A percentile compares a stretch with the other conserved stretches of the same genome.
These are phyloP conservation scores for Cryptoprocta ferox DNA, from an alignment of 2,797 vertebrate species.

Conservation along the genomic window DNA sequence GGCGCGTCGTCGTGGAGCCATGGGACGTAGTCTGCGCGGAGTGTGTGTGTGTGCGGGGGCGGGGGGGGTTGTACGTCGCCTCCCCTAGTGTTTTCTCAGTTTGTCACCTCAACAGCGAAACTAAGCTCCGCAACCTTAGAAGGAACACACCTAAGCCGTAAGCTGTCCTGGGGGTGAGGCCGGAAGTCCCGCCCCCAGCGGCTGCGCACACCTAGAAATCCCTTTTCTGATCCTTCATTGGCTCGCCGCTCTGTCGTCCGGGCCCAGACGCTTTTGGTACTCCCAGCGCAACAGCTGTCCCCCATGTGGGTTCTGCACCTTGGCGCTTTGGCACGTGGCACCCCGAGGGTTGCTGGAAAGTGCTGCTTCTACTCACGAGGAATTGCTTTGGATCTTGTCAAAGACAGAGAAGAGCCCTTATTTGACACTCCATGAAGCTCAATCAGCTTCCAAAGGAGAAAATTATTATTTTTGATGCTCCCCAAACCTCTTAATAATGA, in stretches of 20 bases:
- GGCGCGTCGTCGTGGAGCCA: too few species aligned
- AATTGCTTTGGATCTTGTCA: background rate
- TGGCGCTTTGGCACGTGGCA: background rate
- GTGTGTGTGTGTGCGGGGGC: too few species aligned
- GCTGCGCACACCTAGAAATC: rapidly evolving
- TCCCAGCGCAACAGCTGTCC: background rate
- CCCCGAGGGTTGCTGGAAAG: rapidly evolving
- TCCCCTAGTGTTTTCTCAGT: too few species aligned
- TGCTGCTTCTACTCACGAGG: background rate
- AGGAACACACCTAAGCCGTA: too few species aligned
- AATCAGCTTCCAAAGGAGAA: background rate
- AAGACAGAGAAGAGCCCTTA: background rate
- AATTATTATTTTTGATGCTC: background rate
- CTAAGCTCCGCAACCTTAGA: rapidly evolving
- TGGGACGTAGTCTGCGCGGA: too few species aligned
- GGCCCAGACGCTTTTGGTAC: background rate
- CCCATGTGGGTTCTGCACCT: too few species aligned
- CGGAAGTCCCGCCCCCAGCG: background rate
- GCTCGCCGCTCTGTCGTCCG: rapidly evolving
- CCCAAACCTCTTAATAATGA: background rate
- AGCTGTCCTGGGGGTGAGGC: rapidly evolving
- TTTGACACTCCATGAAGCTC: background rate
- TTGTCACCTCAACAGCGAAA: too few species aligned
- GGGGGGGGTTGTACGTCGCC: background rate
- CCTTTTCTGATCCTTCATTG: background rate